A percentile compares a stretch with the other conserved stretches of the same genome.
phyloP scores from a whole-genome alignment of 2,888 invertebrate species.

The Drosophila nr. perissopoda region DNA sequence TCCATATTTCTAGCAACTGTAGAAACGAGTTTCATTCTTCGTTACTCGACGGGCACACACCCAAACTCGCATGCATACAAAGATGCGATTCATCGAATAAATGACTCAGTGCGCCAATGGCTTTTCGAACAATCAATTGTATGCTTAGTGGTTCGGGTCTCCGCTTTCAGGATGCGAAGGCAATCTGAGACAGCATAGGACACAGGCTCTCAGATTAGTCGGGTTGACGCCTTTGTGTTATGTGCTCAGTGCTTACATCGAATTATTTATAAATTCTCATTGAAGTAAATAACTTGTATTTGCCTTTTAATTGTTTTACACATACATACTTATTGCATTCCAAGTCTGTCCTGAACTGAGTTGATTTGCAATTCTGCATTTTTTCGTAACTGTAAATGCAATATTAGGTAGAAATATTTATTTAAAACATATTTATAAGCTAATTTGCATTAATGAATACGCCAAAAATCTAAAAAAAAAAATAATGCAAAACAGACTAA shows the following conservation, averaged over 20 bases:
- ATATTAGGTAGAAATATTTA: not conserved
- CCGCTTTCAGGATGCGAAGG: not conserved
- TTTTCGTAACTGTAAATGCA: not conserved
- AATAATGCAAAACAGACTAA: not conserved
- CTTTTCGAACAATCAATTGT: not conserved
- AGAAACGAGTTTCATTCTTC: not conserved
- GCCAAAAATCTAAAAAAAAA: not conserved
- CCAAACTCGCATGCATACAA: not conserved
- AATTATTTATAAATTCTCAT: not conserved
- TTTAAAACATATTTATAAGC: not conserved
- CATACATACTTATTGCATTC: not conserved
- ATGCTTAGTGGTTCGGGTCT: not conserved
- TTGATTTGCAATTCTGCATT: not conserved
- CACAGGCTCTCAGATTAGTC: not conserved
- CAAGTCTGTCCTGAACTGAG: not conserved
- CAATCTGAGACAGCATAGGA: not conserved
- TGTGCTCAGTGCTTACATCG: not conserved
- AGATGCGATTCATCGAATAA: accelerated
- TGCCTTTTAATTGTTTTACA: not conserved
- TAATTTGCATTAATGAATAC: not conserved
- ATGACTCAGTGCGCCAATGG: not conserved
- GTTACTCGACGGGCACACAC: not conserved
- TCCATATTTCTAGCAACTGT: not conserved
- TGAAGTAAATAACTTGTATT: not conserved
- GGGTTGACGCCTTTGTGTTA: not conserved